Evolutionary conservation across 2,797 vertebrate species (phyloP), one percentile per base, ranked within the genome.

Genomic region (Erethizon dorsatum): DNA sequence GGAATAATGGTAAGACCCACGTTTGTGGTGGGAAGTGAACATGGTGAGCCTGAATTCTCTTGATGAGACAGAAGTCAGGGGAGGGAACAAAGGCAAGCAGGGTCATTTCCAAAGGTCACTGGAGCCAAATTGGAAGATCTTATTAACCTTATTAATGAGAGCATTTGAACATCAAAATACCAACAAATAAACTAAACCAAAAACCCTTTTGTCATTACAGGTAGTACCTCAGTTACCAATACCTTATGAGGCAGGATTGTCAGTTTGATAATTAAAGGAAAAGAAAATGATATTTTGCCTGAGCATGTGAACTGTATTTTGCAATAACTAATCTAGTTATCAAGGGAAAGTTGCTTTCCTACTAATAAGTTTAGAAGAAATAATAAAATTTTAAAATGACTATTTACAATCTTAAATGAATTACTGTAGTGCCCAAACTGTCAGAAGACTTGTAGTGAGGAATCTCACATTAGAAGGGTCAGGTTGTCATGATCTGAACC

Each of bases 231-330:
- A 15, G 28, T 85, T 31, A 45, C 17, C 6, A 83, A 45, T 5
- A 67, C 10, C 37, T 75, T 82, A 28, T 67, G 9, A 77, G 13
- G 24, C 45, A 50, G 73, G 73, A 56, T 59, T 63, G 24, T 79
- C 28, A 54, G 45, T 31, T 71, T 26, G 54, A 31, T 75, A 31
- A 37, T 52, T 17, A 73, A 50, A 37, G 33, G 47, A 50, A 93
- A 93, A 83, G 59, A 83, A 87, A 79, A 79, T n/a, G 10, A 67
- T 50, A 54, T 59, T 69, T 87, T 87, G 26, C 33, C 24, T 90
- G 47, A 45, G 17, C n/a, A 65, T 18, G 2, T 65, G 86, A n/a
- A 56, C 20, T 9, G 4, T 63, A 73, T 93, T 90, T 85, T 65
- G 33, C 63, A 10, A 89, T 85, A 56, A 45, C 31, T 18, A 89